Conservation (phyloP, 53 echinoderm and acorn worm species). For the Henricia sp. region DNA sequence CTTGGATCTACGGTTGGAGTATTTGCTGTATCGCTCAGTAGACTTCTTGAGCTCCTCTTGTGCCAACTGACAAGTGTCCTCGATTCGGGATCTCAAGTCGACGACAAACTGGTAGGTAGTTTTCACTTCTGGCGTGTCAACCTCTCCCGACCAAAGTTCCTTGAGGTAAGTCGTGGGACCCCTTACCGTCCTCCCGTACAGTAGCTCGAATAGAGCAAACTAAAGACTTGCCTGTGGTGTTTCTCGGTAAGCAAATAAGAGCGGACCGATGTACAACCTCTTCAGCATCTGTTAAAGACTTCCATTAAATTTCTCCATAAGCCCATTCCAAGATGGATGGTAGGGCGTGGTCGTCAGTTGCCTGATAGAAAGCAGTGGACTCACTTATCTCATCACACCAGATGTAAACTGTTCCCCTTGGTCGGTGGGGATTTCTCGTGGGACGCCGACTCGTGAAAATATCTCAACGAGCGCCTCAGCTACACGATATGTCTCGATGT, state of each 20-base stretch:
- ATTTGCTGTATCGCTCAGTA: conserved; percentile 22
- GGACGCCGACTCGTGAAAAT: too few species aligned
- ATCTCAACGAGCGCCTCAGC: not conserved
- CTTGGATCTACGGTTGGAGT: conserved; percentile 45
- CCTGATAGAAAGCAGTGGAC: too few species aligned
- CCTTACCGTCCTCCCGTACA: conserved; percentile 29
- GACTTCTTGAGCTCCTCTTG: conserved; percentile 40
- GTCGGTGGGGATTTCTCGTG: too few species aligned
- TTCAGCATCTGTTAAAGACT: too few species aligned
- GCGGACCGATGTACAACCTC: conserved; percentile 15
- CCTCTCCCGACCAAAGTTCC: conserved; percentile 54
- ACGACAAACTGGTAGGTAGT: conserved; percentile 60
- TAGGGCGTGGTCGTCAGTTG: too few species aligned
- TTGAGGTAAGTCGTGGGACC: conserved; percentile 49
- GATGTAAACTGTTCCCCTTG: too few species aligned
- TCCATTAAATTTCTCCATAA: too few species aligned
- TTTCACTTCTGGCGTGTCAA: conserved; percentile 30
- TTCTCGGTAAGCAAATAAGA: too few species aligned
- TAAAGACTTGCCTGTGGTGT: conserved; percentile 43
- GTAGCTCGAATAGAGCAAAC: conserved; percentile 50
- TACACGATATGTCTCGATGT: not conserved
- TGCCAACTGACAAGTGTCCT: conserved; percentile 45
- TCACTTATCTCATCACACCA: too few species aligned
- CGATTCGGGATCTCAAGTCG: conserved; percentile 39
- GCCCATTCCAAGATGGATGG: too few species aligned